phyloP scores from a whole-genome alignment of 30 jellyfish, hydroid and myxozoan genomes.

The Sanderia malayensis region DNA sequence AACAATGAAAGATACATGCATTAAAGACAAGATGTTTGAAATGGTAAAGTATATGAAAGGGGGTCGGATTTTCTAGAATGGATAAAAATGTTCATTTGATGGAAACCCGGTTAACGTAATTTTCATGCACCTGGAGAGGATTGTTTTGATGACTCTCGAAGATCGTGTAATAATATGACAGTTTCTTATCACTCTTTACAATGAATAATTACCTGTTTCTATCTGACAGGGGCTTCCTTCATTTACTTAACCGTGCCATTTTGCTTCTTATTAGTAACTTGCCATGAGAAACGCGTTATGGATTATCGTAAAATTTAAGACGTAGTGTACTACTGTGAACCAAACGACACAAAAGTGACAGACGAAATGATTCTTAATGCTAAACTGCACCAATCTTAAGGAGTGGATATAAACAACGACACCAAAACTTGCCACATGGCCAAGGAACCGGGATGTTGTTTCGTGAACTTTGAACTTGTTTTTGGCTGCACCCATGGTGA shows the following conservation, averaged over 20 bases:
- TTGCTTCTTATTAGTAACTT: background rate
- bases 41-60: constrained; percentile 8
- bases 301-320: background rate
- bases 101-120: background rate
- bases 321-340: background rate
- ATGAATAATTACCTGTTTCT: background rate
- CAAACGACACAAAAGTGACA: background rate
- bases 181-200: background rate
- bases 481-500: constrained; percentile 3
- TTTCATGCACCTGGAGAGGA: constrained; percentile 1
- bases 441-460: background rate
- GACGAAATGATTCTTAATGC: background rate
- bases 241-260: background rate
- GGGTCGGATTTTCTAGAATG: background rate
- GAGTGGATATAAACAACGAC: background rate
- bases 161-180: background rate
- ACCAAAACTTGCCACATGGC: background rate
- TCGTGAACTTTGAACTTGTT: background rate
- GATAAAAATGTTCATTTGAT: background rate
- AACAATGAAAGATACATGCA: constrained; percentile 22
- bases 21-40: constrained; percentile 20
- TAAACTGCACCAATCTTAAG: background rate
- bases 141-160: background rate
- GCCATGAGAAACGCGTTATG: background rate
- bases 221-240: background rate